Conservation (phyloP, 2,113 vertebrate genomes). For the Setophaga coronata region DNA sequence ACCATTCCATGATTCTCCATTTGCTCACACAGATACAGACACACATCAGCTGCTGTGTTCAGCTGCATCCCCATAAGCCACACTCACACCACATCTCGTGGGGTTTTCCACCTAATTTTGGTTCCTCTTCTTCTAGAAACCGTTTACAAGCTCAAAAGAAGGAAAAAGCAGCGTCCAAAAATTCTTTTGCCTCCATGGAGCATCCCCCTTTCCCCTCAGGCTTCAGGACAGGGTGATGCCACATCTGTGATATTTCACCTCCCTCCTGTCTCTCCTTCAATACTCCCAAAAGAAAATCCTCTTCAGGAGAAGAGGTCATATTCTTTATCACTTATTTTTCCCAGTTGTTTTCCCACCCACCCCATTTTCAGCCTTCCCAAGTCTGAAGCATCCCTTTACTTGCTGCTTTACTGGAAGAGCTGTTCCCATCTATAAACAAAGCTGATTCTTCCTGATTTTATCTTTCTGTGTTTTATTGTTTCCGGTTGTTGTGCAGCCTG, state of each 20-base stretch:
- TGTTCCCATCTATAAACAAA: conserved; percentile 36
- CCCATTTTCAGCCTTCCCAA: background rate
- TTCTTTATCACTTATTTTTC: background rate
- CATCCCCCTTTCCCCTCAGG: background rate
- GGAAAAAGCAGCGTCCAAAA: background rate
- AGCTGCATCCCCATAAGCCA: background rate
- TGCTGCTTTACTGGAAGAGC: conserved; percentile 64
- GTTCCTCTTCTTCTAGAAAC: background rate
- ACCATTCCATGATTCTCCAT: background rate
- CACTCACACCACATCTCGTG: background rate
- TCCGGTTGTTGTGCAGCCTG: conserved; percentile 52
- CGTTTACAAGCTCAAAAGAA: background rate
- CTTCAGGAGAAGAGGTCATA: background rate
- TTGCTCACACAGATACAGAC: fast-evolving
- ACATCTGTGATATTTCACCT: background rate
- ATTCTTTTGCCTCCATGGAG: fast-evolving
- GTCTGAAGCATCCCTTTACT: background rate
- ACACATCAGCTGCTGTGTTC: background rate
- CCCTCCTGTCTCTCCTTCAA: background rate
- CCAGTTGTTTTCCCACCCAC: background rate
- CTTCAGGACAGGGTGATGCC: background rate
- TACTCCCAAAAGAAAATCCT: background rate
- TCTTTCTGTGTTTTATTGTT: conserved; percentile 29
- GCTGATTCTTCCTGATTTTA: conserved; percentile 48
- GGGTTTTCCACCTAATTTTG: fast-evolving